These are phyloP conservation scores for Digitonthophagus gazella DNA, from an alignment of 2,888 invertebrate species.

Conservation along the genomic window DNA sequence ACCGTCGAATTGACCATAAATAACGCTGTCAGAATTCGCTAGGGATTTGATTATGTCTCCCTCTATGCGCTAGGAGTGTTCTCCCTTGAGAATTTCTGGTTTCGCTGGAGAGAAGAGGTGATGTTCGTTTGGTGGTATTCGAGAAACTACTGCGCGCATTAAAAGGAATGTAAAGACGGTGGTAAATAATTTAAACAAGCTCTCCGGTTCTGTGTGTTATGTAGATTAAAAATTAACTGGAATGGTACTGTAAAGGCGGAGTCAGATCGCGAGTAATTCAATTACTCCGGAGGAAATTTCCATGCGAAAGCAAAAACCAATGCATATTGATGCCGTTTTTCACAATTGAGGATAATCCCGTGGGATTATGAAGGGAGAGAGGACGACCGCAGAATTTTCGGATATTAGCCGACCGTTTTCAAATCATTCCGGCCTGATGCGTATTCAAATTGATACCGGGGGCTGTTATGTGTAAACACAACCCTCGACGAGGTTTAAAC, in stretches of 20 bases:
- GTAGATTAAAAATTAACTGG: background rate
- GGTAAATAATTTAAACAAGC: no score
- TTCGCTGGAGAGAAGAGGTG: no score
- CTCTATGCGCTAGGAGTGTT: background rate
- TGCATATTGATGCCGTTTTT: background rate
- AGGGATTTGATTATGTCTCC: background rate
- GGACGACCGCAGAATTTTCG: background rate
- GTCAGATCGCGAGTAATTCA: background rate
- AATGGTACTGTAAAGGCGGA: background rate
- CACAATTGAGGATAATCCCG: conserved; percentile 27
- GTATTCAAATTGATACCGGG: conserved; percentile 42
- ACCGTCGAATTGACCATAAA: background rate
- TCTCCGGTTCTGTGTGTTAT: no score
- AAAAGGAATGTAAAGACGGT: no score
- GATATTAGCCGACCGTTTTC: conserved; percentile 21
- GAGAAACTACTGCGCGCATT: no score
- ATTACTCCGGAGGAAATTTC: background rate
- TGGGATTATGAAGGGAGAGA: conserved; percentile 18
- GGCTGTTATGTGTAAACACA: conserved; percentile 46
- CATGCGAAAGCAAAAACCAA: background rate
- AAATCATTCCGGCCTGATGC: conserved; percentile 25
- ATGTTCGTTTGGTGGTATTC: no score
- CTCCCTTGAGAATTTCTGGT: background rate
- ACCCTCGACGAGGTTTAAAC: conserved; percentile 23
- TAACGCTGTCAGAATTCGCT: background rate